Base-by-base conservation (phyloP, 1,140 invertebrate species). In the Aleiodes sp. region DNA sequence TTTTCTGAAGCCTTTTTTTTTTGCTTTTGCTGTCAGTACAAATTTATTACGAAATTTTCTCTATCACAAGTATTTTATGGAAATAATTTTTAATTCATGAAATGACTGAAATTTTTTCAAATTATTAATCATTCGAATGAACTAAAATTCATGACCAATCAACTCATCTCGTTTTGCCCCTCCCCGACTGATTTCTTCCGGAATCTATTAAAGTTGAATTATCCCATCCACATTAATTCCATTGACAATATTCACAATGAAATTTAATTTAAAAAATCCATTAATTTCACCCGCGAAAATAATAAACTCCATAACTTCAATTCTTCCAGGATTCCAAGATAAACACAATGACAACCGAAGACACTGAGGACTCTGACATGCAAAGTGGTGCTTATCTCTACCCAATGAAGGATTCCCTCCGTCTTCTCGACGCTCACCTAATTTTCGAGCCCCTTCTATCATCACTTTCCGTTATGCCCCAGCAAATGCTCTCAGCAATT, bases 371-470 rank as follows among this genome's bases (percentile, higher is more conserved):
- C 80, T 80, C 86, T 64, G 73, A 85, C 80, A 76, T 87, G 77
- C 80, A 86, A 80, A 78, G 87, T 84, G 80, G 88, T 0, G 87
- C 87, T 67, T 88, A 86, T 85, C 86, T 93, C 35, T 93, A 91
- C 82, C 91, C 93, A 39, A 90, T 94, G 87, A 93, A 94, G 80
- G 93, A 94, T 76, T 94, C 94, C 0, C 88, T 95, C 1, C 91
- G 94, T 81, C 83, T 96, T 46, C 85, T 96, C 62, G 95, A 97
- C 84, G 95, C 95, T 14, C 95, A 97, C 87, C 88, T 96, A n/a
- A 96, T 97, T 71, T 97, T 97, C 83, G 93, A 96, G 79, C 94
- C 95, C 0, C 86, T 97, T 61, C 84, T 97, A 7, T 91, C 93
- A 0, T 93, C 92, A 37, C 86, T 97, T 6, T 94, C 94, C 16